Evolutionary conservation across 2,888 invertebrate species (phyloP).

Genomic region (Lagria hirta): DNA sequence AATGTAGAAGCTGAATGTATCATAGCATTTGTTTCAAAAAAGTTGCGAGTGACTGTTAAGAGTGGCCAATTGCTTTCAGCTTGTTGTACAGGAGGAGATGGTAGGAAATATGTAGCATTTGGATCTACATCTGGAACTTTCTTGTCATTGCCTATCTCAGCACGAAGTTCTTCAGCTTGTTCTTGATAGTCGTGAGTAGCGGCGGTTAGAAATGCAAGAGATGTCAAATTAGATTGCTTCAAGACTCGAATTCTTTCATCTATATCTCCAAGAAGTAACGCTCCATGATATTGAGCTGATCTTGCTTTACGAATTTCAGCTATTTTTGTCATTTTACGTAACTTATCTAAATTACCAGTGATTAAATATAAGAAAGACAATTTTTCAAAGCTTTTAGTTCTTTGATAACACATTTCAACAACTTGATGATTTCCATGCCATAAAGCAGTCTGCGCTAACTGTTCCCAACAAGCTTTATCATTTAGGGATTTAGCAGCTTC

Average conservation of each 20-base stretch:
- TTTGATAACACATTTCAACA: constrained; percentile 99
- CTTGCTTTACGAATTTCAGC: constrained; percentile 97
- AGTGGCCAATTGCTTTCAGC: constrained; percentile 98
- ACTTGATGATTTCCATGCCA: constrained; percentile 88
- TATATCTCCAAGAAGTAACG: constrained; percentile 88
- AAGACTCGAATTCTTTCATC: constrained; percentile 84
- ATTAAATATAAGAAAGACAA: constrained; percentile 96
- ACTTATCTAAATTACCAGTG: constrained; percentile 96
- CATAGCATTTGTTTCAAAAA: constrained; percentile 64
- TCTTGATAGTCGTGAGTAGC: constrained; percentile 85
- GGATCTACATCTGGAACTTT: constrained; percentile 71
- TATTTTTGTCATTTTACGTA: constrained; percentile 98
- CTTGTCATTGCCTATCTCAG: constrained; percentile 59
- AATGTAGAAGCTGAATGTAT: constrained; percentile 53
- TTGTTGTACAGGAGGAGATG: constrained; percentile 85
- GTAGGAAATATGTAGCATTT: constrained; percentile 75
- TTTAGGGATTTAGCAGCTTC: constrained; percentile 95
- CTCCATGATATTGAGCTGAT: constrained; percentile 96
- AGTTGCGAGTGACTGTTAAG: constrained; percentile 82
- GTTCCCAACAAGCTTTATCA: constrained; percentile 94
- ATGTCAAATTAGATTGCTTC: constrained; percentile 71
- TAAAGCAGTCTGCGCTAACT: constrained; percentile 89
- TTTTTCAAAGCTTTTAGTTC: constrained; percentile 99
- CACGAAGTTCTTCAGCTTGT: constrained; percentile 72
- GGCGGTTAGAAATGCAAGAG: constrained; percentile 92